Evolutionary conservation across 1,140 invertebrate species (phyloP), one percentile per base, ranked within the genome.

Genomic region (Brachionus calyciflorus): DNA sequence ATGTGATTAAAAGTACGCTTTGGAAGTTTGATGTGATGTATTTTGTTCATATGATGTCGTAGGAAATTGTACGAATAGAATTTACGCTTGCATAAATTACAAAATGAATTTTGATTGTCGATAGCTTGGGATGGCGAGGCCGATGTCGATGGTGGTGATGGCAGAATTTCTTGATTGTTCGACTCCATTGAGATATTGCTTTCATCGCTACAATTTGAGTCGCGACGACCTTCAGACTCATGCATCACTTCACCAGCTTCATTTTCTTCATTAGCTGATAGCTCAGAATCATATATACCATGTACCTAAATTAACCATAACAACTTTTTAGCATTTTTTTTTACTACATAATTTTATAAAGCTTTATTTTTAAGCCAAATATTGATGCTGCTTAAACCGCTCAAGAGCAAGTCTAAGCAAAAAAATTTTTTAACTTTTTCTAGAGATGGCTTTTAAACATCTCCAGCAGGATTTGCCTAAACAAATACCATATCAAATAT

Each of bases 31-130:
- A 33, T 40, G 46, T 33, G 17, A 37, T 73, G 69, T 19, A 73
- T 73, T 51, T 73, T 73, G 30, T 55, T 73, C 51, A 73, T 73
- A 33, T 73, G 69, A 28, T 73, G 30, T 6, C 46, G 44, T 33
- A 73, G 41, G 30, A 73, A 73, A 24, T 55, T 73, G 30, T 73
- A 51, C 24, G 69, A 73, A 49, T 73, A 73, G 24, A 73, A 73
- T 26, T 73, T 49, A 51, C 69, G 69, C 26, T 73, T 73, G 46
- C 69, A 73, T 37, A 55, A 51, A 28, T 33, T 21, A 33, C 69
- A 73, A 40, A 51, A 73, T 30, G 69, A 37, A 33, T 55, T 73
- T 40, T 55, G 46, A 55, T 73, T 73, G 46, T 49, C 33, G 17
- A 51, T 24, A 24, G 33, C 33, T 48, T 37, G 60, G 4, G 60